Evolutionary conservation across 2,113 vertebrate genomes (phyloP).

Genomic region (Clarias magur): DNA sequence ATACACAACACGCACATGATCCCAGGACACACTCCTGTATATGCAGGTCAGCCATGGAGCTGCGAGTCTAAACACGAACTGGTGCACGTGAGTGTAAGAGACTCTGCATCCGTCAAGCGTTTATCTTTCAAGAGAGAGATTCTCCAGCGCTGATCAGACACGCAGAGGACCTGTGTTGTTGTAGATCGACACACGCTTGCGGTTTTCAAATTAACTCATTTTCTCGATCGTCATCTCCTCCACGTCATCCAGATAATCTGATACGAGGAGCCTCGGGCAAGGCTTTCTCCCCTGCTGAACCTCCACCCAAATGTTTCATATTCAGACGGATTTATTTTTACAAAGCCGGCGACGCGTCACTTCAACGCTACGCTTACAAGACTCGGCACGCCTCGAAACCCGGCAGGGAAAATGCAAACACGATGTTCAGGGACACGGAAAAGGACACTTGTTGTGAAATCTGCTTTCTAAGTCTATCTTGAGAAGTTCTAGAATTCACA

Average conservation of each 20-base stretch:
- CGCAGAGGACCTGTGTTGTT: neutral
- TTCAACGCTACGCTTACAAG: neutral
- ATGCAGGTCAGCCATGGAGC: constrained; percentile 18
- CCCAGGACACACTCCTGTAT: neutral
- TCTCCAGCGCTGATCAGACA: neutral
- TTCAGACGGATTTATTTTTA: constrained; percentile 10
- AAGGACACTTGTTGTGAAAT: neutral
- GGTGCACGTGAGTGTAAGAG: neutral
- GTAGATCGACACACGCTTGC: neutral
- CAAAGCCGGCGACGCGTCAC: neutral
- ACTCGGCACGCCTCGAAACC: neutral
- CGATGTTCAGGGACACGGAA: neutral
- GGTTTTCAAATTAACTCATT: constrained; percentile 50
- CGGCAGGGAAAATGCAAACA: neutral
- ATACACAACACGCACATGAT: neutral
- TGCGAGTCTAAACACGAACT: neutral
- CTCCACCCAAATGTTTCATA: constrained; percentile 2
- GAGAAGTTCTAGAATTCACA: neutral
- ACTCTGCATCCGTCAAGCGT: neutral
- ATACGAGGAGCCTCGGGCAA: constrained; percentile 57
- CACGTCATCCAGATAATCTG: constrained; percentile 53
- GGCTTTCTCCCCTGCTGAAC: constrained; percentile 26
- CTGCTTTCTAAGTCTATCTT: too few species aligned
- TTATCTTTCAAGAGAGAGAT: neutral
- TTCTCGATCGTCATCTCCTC: constrained; percentile 50